Evolutionary conservation across 2,888 invertebrate genomes (phyloP).

Genomic region (Ryuthela nishihirai): DNA sequence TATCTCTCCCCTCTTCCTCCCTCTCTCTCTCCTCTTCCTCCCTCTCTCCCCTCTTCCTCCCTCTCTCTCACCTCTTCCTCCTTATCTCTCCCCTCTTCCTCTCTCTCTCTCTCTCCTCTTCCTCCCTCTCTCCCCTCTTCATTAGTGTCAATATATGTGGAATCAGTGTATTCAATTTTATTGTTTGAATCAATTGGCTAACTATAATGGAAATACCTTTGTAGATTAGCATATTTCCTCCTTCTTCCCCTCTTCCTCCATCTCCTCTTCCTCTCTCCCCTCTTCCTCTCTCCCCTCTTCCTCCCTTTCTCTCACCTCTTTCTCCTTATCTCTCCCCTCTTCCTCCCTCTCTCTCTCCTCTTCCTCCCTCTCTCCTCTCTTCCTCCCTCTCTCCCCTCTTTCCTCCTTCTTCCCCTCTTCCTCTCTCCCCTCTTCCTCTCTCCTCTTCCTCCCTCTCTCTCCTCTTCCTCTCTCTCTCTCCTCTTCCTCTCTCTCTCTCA

Average conservation of each 20-base stretch:
- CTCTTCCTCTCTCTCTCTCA: background rate
- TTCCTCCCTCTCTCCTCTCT: background rate
- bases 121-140: background rate
- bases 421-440: slow-evolving; percentile 2
- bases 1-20: too few relatives aligned
- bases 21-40: background rate
- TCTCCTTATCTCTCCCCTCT: background rate
- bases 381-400: background rate
- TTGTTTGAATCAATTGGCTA: too few relatives aligned
- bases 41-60: background rate
- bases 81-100: background rate
- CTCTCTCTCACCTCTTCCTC: background rate
- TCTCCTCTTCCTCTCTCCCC: background rate
- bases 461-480: background rate
- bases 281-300: background rate
- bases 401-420: background rate
- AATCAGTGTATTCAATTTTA: too few relatives aligned
- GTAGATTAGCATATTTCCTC: background rate
- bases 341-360: background rate
- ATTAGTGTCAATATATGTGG: background rate
- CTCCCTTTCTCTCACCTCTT: background rate
- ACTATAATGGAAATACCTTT: too few relatives aligned
- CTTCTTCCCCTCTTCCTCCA: background rate
- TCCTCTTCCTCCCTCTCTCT: background rate
- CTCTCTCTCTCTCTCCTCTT: background rate